Evolutionary conservation across 1,140 invertebrate genomes (phyloP).

Genomic region (Diabrotica undecimpunctata): DNA sequence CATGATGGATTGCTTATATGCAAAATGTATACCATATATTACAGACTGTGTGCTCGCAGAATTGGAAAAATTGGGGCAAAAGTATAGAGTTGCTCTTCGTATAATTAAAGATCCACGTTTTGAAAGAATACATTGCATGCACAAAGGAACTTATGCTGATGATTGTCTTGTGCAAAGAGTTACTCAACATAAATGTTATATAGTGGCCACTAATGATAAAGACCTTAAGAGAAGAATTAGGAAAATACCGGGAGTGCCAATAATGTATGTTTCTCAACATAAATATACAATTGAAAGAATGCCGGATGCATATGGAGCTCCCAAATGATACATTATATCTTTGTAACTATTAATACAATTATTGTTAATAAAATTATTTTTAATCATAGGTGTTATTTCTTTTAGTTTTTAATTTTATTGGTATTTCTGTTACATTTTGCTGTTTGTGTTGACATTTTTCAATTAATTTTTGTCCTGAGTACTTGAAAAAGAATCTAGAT

Average conservation of each 20-base stretch:
- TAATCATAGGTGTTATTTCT: too few relatives aligned
- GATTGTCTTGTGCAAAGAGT: conserved; percentile 97
- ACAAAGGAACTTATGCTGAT: conserved; percentile 99
- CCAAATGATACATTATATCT: conserved; percentile 50
- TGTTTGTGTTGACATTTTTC: too few relatives aligned
- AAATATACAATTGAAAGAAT: conserved; percentile 96
- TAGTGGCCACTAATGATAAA: conserved; percentile 98
- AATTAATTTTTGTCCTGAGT: too few relatives aligned
- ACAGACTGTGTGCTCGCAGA: conserved; percentile 99
- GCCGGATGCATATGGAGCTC: conserved; percentile 96
- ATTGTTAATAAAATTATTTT: too few relatives aligned
- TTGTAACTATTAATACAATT: too few relatives aligned
- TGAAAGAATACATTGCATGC: conserved; percentile 87
- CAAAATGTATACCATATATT: conserved; percentile 97
- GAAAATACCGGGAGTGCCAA: conserved; percentile 98
- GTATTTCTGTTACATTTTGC: too few relatives aligned
- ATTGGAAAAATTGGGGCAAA: conserved; percentile 93
- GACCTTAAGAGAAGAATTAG: conserved; percentile 93
- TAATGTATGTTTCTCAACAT: conserved; percentile 94
- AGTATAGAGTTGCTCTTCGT: conserved; percentile 92
- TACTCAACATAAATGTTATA: conserved; percentile 98
- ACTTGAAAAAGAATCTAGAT: too few relatives aligned
- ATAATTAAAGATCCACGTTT: conserved; percentile 96
- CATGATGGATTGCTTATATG: conserved; percentile 99
- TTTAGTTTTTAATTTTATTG: too few relatives aligned